Percentiles rank a stretch among this genome's conserved stretches.
These are phyloP conservation scores for Drosophila merina DNA, from an alignment of 2,888 invertebrate species.

Conservation along the genomic window DNA sequence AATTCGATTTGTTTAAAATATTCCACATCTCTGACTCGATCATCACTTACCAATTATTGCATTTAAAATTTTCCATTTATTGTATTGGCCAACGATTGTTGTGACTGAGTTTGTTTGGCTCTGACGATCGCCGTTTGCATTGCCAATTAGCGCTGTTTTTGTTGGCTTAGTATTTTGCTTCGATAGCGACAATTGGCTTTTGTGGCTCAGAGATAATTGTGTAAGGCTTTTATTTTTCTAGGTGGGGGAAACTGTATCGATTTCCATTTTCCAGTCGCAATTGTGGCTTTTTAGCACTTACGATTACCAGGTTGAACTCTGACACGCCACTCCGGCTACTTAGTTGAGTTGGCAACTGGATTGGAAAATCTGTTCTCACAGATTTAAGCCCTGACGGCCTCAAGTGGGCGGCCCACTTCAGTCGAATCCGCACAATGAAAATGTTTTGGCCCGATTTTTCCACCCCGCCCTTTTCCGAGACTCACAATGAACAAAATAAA, in stretches of 20 bases:
- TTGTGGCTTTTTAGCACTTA: slow-evolving; percentile 18
- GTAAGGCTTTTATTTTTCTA: not conserved
- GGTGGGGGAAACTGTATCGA: slow-evolving; percentile 21
- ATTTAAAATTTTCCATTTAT: slow-evolving; percentile 68
- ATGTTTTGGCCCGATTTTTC: slow-evolving; percentile 64
- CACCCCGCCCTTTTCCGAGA: slow-evolving; percentile 50
- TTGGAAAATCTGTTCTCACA: slow-evolving; percentile 61
- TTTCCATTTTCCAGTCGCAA: slow-evolving; percentile 27
- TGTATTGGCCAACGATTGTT: slow-evolving; percentile 44
- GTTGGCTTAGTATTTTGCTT: slow-evolving; percentile 29
- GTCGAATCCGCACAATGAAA: slow-evolving; percentile 59
- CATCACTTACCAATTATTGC: slow-evolving; percentile 42
- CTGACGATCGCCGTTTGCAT: slow-evolving; percentile 45
- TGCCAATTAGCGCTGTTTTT: slow-evolving; percentile 63
- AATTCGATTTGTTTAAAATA: slow-evolving; percentile 16
- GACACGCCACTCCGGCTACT: not conserved
- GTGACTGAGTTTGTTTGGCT: slow-evolving; percentile 21
- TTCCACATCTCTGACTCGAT: slow-evolving; percentile 37
- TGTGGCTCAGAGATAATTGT: slow-evolving; percentile 40
- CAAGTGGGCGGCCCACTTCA: slow-evolving; percentile 60
- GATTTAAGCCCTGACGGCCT: slow-evolving; percentile 23
- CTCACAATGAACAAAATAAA: slow-evolving; percentile 11
- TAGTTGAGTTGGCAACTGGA: slow-evolving; percentile 47
- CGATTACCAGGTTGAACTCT: slow-evolving; percentile 18
- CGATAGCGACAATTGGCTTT: slow-evolving; percentile 54